Conservation (phyloP, 1,140 invertebrate species). For the Nebria ingens region DNA sequence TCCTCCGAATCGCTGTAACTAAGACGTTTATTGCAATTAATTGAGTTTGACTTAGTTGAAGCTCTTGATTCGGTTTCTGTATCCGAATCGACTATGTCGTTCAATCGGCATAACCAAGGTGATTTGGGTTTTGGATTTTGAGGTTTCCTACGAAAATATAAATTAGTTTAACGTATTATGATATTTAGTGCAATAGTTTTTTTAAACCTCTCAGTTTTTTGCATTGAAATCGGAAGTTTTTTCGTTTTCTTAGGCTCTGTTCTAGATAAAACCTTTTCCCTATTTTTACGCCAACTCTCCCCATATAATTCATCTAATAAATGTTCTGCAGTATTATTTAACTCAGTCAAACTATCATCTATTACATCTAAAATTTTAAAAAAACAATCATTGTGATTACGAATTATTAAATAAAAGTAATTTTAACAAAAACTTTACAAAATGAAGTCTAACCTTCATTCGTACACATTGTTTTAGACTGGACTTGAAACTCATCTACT, state of each 20-base stretch:
- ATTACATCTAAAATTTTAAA: slow-evolving; percentile 11
- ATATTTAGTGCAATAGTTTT: slow-evolving; percentile 9
- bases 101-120: too few relatives aligned
- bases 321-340: slow-evolving; percentile 16
- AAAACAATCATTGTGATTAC: slow-evolving; percentile 10
- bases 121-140: too few relatives aligned
- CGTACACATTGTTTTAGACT: neutral
- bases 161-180: too few relatives aligned
- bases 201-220: slow-evolving; percentile 12
- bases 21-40: too few relatives aligned
- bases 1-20: too few relatives aligned
- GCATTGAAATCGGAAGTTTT: neutral
- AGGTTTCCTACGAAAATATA: too few relatives aligned
- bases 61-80: too few relatives aligned
- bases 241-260: slow-evolving; percentile 19
- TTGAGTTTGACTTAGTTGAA: too few relatives aligned
- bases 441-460: slow-evolving; percentile 11
- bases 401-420: neutral
- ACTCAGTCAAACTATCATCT: slow-evolving; percentile 11
- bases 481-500: neutral
- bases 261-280: slow-evolving; percentile 22
- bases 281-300: slow-evolving; percentile 26
- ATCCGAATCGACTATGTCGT: too few relatives aligned
- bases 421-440: neutral
- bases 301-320: slow-evolving; percentile 30